phyloP scores from a whole-genome alignment of 2,113 vertebrate species.

The Triplophysa rosa region DNA sequence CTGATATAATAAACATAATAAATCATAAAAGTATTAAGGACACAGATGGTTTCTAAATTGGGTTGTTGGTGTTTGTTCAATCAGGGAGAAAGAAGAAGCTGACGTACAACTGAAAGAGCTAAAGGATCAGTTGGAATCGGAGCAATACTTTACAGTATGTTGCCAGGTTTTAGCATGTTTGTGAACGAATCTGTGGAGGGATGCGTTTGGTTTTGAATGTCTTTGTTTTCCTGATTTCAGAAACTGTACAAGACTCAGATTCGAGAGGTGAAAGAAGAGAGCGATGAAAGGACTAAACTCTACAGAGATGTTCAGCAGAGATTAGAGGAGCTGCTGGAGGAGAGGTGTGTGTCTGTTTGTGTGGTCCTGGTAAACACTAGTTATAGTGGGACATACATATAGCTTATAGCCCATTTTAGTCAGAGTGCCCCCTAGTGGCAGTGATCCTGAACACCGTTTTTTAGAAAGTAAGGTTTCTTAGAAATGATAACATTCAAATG shows the following conservation, averaged over 20 bases:
- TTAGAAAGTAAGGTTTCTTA: too few relatives aligned
- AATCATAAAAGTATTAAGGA: too few relatives aligned
- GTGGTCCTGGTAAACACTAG: too few relatives aligned
- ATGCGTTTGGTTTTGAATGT: neutral
- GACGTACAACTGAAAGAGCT: conserved; percentile 92
- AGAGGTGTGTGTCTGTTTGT: conserved; percentile 75
- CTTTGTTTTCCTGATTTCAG: conserved; percentile 60
- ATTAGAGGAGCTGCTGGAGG: conserved; percentile 86
- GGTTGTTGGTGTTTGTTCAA: neutral
- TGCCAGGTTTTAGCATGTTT: neutral
- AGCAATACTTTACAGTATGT: conserved; percentile 93
- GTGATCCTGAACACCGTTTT: too few relatives aligned
- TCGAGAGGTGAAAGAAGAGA: conserved; percentile 91
- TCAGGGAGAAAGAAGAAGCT: conserved; percentile 89
- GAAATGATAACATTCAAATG: too few relatives aligned
- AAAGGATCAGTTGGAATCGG: conserved; percentile 93
- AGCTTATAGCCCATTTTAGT: neutral
- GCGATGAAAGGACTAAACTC: conserved; percentile 86
- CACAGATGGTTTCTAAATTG: too few relatives aligned
- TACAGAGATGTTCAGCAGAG: conserved; percentile 85
- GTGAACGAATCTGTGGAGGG: neutral
- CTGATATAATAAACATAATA: too few relatives aligned
- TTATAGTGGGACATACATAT: too few relatives aligned
- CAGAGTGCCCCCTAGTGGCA: too few relatives aligned
- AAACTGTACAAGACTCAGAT: conserved; percentile 96